phyloP scores from a whole-genome alignment of 2,797 vertebrate genomes.

The Microctenopoma lineatum region DNA sequence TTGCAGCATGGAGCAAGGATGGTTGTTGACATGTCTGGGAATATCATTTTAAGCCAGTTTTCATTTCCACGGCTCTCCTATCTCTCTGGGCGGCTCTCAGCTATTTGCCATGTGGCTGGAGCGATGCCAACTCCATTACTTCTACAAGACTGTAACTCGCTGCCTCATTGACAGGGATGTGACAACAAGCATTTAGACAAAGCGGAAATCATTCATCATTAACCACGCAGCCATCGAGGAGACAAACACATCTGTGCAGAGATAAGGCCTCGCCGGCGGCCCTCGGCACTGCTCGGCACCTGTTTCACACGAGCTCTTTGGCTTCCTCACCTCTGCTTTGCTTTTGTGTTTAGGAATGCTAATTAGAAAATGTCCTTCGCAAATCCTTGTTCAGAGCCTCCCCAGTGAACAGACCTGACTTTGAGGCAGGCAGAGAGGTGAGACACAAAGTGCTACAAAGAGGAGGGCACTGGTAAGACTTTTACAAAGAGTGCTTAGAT shows the following conservation, averaged over 20 bases:
- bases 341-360: conserved; percentile 72
- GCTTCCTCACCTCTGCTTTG: conserved; percentile 64
- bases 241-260: conserved; percentile 68
- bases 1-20: neutral
- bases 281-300: conserved; percentile 35
- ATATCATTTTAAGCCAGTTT: conserved; percentile 40
- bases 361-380: conserved; percentile 73
- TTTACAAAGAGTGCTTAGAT: conserved; percentile 77
- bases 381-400: conserved; percentile 60
- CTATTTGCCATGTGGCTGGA: conserved; percentile 54
- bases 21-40: conserved; percentile 33
- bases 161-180: conserved; percentile 69
- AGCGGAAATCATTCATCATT: conserved; percentile 83
- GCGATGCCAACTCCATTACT: conserved; percentile 66
- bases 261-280: conserved; percentile 51
- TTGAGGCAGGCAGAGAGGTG: conserved; percentile 57
- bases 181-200: conserved; percentile 76
- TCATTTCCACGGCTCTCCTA: conserved; percentile 31
- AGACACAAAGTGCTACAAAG: conserved; percentile 66
- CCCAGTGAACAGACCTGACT: conserved; percentile 39
- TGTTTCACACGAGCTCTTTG: conserved; percentile 56
- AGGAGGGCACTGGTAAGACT: conserved; percentile 71
- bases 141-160: conserved; percentile 66
- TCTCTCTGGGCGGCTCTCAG: conserved; percentile 33
- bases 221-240: conserved; percentile 62